Evolutionary conservation across 1,140 invertebrate genomes (phyloP).

Genomic region (Formica exsecta): DNA sequence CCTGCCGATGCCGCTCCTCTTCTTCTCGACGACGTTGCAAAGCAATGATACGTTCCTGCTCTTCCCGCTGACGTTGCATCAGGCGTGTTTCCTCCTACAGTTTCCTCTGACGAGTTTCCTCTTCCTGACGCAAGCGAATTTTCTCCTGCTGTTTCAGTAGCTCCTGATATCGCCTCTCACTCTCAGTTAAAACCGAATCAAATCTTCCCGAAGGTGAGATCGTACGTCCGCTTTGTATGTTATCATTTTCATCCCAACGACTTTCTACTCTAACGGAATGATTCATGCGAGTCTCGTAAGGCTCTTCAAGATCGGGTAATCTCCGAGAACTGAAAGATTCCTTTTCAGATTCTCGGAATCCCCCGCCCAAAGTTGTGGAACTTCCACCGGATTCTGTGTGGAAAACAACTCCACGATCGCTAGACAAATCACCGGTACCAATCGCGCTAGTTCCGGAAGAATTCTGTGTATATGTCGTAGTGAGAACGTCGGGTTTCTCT

Average conservation of each 20-base stretch:
- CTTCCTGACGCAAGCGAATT: constrained; percentile 24
- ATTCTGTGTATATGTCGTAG: constrained; percentile 76
- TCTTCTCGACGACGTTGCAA: constrained; percentile 63
- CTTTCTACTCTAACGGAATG: constrained; percentile 5
- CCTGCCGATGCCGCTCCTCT: constrained; percentile 45
- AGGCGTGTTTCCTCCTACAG: constrained; percentile 9
- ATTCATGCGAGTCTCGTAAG: constrained; percentile 3
- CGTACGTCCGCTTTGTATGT: constrained; percentile 1
- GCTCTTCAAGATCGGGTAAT: constrained; percentile 9
- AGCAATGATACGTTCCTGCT: constrained; percentile 52
- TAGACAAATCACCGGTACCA: background rate
- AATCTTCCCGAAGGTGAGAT: constrained; percentile 10
- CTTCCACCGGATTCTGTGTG: constrained; percentile 41
- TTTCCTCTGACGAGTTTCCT: constrained; percentile 9
- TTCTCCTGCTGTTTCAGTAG: constrained; percentile 35
- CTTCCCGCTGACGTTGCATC: constrained; percentile 60
- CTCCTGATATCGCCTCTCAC: constrained; percentile 38
- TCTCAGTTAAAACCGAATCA: constrained; percentile 11
- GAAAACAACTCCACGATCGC: constrained; percentile 41
- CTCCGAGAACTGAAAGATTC: constrained; percentile 10
- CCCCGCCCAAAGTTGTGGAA: constrained; percentile 29
- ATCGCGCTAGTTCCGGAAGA: constrained; percentile 60
- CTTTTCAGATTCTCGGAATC: constrained; percentile 44
- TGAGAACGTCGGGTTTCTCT: constrained; percentile 66
- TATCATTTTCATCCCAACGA: constrained; percentile 47